Conservation (phyloP, 1,140 invertebrate species). For the Parapsyche elsis region DNA sequence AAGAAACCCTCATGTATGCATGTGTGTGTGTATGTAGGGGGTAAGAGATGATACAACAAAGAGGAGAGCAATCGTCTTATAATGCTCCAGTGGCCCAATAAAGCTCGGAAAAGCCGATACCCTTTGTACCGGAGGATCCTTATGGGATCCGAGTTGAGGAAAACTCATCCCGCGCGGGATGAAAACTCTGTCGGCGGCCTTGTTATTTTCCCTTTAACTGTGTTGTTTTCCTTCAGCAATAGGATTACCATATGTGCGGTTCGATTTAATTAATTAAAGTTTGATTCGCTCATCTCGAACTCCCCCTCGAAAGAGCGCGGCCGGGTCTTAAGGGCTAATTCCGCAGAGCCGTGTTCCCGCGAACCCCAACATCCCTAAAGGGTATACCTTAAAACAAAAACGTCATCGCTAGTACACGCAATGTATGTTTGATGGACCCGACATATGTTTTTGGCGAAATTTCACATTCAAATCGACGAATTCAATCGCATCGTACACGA, state of each 20-base stretch:
- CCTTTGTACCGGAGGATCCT: slow-evolving; percentile 40
- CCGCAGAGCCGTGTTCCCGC: not conserved
- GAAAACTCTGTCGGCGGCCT: slow-evolving; percentile 44
- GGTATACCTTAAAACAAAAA: not conserved
- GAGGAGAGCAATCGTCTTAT: slow-evolving; percentile 46
- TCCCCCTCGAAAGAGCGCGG: no score
- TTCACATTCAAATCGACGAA: not conserved
- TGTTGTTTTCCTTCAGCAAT: slow-evolving; percentile 45
- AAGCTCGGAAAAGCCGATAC: slow-evolving; percentile 45
- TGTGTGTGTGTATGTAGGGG: no score
- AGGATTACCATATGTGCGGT: slow-evolving; percentile 46
- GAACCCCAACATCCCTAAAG: not conserved
- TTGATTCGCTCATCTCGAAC: slow-evolving; percentile 36
- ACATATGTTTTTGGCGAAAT: not conserved
- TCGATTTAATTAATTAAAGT: slow-evolving; percentile 48
- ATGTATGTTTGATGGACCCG: not conserved
- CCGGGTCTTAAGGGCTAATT: slow-evolving; percentile 25
- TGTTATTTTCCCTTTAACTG: slow-evolving; percentile 43
- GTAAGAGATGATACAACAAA: slow-evolving; percentile 35
- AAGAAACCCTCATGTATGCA: no score
- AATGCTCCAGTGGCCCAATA: slow-evolving; percentile 46
- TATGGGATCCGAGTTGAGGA: slow-evolving; percentile 23
- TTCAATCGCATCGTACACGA: not conserved
- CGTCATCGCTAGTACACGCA: not conserved
- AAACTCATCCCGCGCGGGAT: slow-evolving; percentile 35